Evolutionary conservation across 2,113 vertebrate species (phyloP).

Genomic region (Ascaphus truei): DNA sequence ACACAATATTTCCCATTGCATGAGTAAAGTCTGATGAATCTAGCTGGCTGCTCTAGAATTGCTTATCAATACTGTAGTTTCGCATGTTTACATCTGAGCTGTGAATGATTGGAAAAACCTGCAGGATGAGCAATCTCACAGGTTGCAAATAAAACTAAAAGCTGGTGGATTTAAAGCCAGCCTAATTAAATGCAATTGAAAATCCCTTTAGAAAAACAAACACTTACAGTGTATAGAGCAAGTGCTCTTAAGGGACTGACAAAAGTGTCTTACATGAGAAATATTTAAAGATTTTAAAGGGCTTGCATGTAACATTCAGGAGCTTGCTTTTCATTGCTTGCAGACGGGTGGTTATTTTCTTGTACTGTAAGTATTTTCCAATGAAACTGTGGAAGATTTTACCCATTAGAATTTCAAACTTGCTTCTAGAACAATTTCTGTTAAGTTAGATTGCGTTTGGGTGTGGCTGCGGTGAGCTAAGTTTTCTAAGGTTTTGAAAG

Average conservation of each 20-base stretch:
- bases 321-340: too few relatives aligned
- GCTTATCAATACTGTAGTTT: slow-evolving; percentile 3
- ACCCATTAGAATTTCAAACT: not conserved
- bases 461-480: not conserved
- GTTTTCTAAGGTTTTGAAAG: not conserved
- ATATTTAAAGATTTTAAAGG: not conserved
- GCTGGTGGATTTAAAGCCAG: not conserved
- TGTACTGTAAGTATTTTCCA: too few relatives aligned
- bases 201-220: slow-evolving; percentile 16
- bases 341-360: too few relatives aligned
- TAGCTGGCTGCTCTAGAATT: not conserved
- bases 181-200: slow-evolving; percentile 8
- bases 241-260: not conserved
- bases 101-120: not conserved
- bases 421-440: not conserved
- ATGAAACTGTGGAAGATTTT: not conserved
- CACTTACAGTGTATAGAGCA: not conserved
- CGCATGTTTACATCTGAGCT: not conserved
- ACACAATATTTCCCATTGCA: slow-evolving; percentile 37
- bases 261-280: not conserved
- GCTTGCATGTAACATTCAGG: not conserved
- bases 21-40: slow-evolving; percentile 22
- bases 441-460: not conserved
- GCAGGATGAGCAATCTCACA: not conserved
- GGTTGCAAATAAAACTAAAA: slow-evolving; percentile 11